Base-by-base conservation (phyloP, 1,140 invertebrate genomes). In the Trialeurodes vaporariorum region DNA sequence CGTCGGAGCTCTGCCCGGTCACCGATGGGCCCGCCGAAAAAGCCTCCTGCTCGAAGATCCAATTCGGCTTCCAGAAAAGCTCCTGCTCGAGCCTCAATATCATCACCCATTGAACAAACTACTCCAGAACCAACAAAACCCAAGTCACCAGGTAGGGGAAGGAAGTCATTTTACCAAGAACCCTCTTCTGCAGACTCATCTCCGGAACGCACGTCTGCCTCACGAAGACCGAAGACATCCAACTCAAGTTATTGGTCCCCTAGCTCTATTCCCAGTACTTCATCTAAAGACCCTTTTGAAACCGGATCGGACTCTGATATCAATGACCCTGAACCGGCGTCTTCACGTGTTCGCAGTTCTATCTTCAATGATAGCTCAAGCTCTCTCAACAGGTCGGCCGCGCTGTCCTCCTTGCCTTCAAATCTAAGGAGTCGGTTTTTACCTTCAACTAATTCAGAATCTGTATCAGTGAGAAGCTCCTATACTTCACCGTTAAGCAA, bases 281-380 rank as follows among this genome's bases (percentile, higher is more conserved):
- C 34, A 9, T 27, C 26, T 2, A 60, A 58, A 66, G 64, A 65
- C 25, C 5, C 27, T 17, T 68, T 60, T 40, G 67, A 68, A 26
- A 68, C 67, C 23, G 67, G 67, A 65, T 68, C 67, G 1, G 67
- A 68, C 59, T 60, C 63, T 1, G 67, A 68, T 68, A 49, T 59
- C 5, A 25, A 64, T 59, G 67, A 68, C 27, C 21, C 23, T 17
- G 59, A 67, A 22, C 34, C 26, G 21, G 22, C 59, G 9, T 61
- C 27, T 21, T 58, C 25, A 9, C 24, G 25, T 2, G 59, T 23
- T 24, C 59, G 49, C 40, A 61, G 23, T 17, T 63, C 61, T 17
- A 63, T 60, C 25, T 25, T 22, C 2, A 25, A 61, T 22, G 22
- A 26, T 27, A 25, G 27, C 27, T 27, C 61, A 24, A 61, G 22